phyloP scores from a whole-genome alignment of 2,113 vertebrate genomes.

The Poecile atricapillus region DNA sequence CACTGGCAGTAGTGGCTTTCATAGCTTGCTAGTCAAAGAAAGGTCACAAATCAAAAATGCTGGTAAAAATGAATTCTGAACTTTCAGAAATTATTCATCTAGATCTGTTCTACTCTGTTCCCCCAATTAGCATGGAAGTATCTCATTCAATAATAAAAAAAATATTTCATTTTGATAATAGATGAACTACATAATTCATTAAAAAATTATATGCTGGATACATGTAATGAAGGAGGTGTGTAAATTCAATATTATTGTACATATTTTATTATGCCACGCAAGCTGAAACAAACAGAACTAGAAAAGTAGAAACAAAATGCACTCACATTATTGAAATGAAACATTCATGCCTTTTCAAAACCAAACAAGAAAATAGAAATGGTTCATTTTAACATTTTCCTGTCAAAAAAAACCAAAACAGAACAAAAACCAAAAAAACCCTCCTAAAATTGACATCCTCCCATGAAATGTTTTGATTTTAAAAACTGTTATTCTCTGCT shows the following conservation, averaged over 20 bases:
- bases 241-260: neutral
- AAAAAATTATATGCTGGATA: neutral
- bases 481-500: neutral
- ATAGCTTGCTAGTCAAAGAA: neutral
- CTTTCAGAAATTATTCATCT: neutral
- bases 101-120: neutral
- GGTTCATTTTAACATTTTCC: neutral
- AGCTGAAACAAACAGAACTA: conserved; percentile 8
- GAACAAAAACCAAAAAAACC: neutral
- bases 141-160: neutral
- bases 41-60: neutral
- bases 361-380: conserved; percentile 19
- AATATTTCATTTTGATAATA: neutral
- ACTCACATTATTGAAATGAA: conserved; percentile 11
- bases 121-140: neutral
- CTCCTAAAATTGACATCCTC: neutral
- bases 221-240: neutral
- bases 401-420: neutral
- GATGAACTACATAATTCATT: neutral
- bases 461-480: neutral
- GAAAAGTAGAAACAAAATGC: neutral
- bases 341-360: neutral
- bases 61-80: neutral
- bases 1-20: neutral
- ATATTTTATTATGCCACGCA: neutral